Evolutionary conservation across 1,140 invertebrate genomes (phyloP), one percentile per base, ranked within the genome.

Genomic region (Zaprionus ghesquierei): DNA sequence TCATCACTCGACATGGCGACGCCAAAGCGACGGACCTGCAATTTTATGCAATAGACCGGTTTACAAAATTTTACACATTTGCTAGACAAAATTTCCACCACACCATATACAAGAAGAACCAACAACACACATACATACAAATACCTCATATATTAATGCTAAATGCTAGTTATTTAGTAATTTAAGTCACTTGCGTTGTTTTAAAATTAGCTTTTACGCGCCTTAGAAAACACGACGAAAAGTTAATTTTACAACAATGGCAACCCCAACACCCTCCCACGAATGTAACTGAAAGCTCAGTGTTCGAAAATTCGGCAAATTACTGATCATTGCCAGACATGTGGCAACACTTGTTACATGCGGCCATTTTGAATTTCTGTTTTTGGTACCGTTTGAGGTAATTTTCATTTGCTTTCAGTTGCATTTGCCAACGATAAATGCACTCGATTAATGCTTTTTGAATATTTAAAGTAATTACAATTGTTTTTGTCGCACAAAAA

Each of bases 31-130:
- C 82, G 75, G 69, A 89, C 90, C 90, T 91, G 90, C 90, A 91
- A 91, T 91, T 91, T 91, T 91, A 86, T 91, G 90, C 90, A 91
- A 91, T 91, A 91, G 90, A 90, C 90, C 90, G 90, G 90, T 91
- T 91, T 90, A 91, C 90, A 73, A 91, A 91, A 91, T 91, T 91
- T 69, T 29, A 63, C 66, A 70, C 76, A 68, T 75, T 81, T 60
- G 68, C 79, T 68, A 66, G 31, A 54, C 78, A 85, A 91, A 91
- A 91, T 91, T 91, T 91, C 90, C 90, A 86, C 71, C 50, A 75
- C 33, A 78, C 46, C 53, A 69, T 58, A 69, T 58, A 75, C 70
- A 75, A 58, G 41, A 72, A 31, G 31, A 51, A 58, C 63, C 41
- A 70, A 46, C 46, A 46, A 27, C 18, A 71, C 60, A 70, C 51